Conservation (phyloP, 2,888 invertebrate species). For the Liodrosophila aerea region DNA sequence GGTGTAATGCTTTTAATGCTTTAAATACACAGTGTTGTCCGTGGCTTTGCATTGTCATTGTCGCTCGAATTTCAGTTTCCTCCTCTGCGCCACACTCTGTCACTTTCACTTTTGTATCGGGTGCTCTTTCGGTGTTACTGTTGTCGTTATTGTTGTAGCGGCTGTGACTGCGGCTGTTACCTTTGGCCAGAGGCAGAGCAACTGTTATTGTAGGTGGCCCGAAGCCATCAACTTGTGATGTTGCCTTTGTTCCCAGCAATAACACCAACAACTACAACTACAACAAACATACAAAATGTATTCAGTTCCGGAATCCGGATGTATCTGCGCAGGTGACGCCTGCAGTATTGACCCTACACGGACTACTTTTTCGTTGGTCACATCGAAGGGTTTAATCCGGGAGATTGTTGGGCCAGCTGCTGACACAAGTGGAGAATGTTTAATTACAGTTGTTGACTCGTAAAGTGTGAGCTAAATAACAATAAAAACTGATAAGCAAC, state of each 20-base stretch:
- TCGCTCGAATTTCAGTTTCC: conserved; percentile 62
- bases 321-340: conserved; percentile 45
- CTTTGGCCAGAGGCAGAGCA: conserved; percentile 37
- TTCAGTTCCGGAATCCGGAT: conserved; percentile 47
- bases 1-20: conserved; percentile 59
- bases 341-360: conserved; percentile 38
- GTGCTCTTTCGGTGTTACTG: neutral
- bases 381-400: conserved; percentile 26
- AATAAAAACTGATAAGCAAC: conserved; percentile 32
- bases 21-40: conserved; percentile 63
- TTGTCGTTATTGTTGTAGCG: conserved; percentile 4
- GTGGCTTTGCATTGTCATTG: conserved; percentile 70
- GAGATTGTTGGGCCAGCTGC: conserved; percentile 4
- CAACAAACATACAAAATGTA: conserved; percentile 20
- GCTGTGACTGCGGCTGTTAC: conserved; percentile 30
- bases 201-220: conserved; percentile 50
- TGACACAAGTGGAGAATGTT: conserved; percentile 19
- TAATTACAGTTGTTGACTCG: conserved; percentile 39
- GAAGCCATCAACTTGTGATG: conserved; percentile 39
- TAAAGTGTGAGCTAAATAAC: conserved; percentile 19
- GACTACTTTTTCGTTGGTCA: conserved; percentile 11
- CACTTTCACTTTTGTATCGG: conserved; percentile 68
- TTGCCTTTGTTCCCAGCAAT: conserved; percentile 56
- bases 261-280: neutral
- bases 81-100: conserved; percentile 53